Base-by-base conservation (phyloP, 23 tunicate genomes). In the Oikopleura albicans region DNA sequence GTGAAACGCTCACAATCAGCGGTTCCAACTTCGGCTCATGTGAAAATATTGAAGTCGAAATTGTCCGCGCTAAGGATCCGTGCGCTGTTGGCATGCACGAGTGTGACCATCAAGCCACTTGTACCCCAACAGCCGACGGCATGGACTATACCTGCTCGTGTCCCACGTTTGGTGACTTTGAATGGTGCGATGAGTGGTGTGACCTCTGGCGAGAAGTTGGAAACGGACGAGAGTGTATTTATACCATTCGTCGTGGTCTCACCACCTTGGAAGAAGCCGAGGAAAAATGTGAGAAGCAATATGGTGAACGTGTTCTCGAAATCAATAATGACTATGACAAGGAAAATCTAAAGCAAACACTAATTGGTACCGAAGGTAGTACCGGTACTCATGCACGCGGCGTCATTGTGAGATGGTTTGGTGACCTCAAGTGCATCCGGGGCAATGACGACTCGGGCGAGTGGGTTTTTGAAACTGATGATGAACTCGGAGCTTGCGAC, bases 61-160 rank as follows among this genome's bases (percentile, higher is more conserved):
- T 71, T 37, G 79, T 71, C 37, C 33, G 2, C 34, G 35, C 79
- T 31, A 2, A 16, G 28, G 35, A 71, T 31, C 79, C 79, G 37
- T 71, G 79, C 31, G 79, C 79, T 71, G 37, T 71, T 31, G 79
- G 79, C 27, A 4, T 2, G 2, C 79, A 71, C 79, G 79, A 71
- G 31, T 71, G 79, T 71, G 37, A 16, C 35, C 34, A 27, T 27
- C 35, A 4, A 12, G 79, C 79, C 31, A 31, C 33, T 71, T 71
- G 79, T 71, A 16, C 27, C 31, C 79, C 79, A 31, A 71, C 79
- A 12, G 33, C 79, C 4, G 79, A 71, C 35, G 79, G 79, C 31
- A 2, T 71, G 34, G 79, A 71, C 35, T 71, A 71, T 37, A 71
- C 37, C 2, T 71, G 79, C 31, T 22, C 79, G 4, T 71, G 79